Evolutionary conservation across 2,797 vertebrate species (phyloP), one percentile per base, ranked within the genome.

Genomic region (Sternotherus odoratus): DNA sequence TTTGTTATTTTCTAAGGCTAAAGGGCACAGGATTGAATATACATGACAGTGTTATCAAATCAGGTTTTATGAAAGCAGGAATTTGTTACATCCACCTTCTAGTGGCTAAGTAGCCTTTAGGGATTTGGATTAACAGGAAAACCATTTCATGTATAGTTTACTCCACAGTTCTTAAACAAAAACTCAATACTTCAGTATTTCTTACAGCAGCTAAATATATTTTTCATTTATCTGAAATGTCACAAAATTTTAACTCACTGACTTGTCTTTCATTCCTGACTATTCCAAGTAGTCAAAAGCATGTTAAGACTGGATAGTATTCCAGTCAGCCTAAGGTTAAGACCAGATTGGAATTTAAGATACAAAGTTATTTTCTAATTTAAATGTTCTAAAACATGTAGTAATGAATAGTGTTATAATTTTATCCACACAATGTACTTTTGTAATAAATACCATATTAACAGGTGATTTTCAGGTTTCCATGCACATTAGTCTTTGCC

Each of bases 341-440:
- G 74, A 50, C 24, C 57, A 23, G 88, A 85, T 49, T 84, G 50
- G 30, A 84, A 75, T 82, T 16, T 54, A 33, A n/a, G 13, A 36
- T 91, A 39, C 46, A 91, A 30, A 57, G 75, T 10, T 83, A 75
- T 60, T 91, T 79, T 87, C 77, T 83, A 79, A 91, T 87, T 63
- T 84, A 79, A 84, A 79, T 48, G 56, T 83, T 87, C 39, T 74
- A 78, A 91, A 91, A 83, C 28, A 87, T 82, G 82, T 87, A 63
- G 72, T 63, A 79, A 83, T 48, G 66, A 17, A 46, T 75, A 74
- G 15, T 21, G 60, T 33, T 75, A 84, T 79, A 80, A 57, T 75
- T 87, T 60, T 54, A 49, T 75, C 36, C 33, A 74, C 83, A 39
- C 54, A 69, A 39, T 36, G 19, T 36, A 21, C 48, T 79, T 84